A percentile compares a stretch with the other conserved stretches of the same genome.
Evolutionary conservation across 2,113 vertebrate species (phyloP).

Genomic region (Myrmecobius fasciatus): DNA sequence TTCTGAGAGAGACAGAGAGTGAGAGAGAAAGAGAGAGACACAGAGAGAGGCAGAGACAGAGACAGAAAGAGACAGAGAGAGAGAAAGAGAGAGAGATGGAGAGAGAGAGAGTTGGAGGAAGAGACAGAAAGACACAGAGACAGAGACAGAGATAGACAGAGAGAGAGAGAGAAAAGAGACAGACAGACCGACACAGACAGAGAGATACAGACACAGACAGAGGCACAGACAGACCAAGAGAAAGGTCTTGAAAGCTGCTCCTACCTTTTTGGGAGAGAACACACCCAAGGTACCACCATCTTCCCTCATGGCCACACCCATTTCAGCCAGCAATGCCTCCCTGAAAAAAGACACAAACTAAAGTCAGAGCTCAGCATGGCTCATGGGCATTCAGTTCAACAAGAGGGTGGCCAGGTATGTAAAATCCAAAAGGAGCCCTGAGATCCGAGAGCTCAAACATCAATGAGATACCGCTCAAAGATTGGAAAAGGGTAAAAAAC

Average conservation of each 20-base stretch:
- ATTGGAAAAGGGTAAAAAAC: neutral
- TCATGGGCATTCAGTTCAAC: neutral
- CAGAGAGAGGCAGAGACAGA: too few relatives aligned
- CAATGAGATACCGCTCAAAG: neutral
- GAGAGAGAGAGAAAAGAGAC: too few relatives aligned
- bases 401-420: neutral
- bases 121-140: too few relatives aligned
- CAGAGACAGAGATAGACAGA: too few relatives aligned
- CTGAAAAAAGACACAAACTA: slow-evolving; percentile 80
- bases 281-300: slow-evolving; percentile 97
- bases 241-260: slow-evolving; percentile 13
- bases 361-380: slow-evolving; percentile 3
- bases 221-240: neutral
- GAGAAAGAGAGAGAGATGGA: too few relatives aligned
- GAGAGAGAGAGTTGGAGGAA: too few relatives aligned
- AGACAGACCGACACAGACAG: too few relatives aligned
- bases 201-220: too few relatives aligned
- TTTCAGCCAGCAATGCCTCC: slow-evolving; percentile 96
- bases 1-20: neutral
- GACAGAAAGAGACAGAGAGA: too few relatives aligned
- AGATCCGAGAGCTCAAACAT: neutral
- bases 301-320: slow-evolving; percentile 98
- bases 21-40: too few relatives aligned
- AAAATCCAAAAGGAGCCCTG: neutral
- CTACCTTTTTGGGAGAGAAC: slow-evolving; percentile 98